Evolutionary conservation across 2,888 invertebrate species (phyloP).

Genomic region (Branchipolynoe longqiensis): DNA sequence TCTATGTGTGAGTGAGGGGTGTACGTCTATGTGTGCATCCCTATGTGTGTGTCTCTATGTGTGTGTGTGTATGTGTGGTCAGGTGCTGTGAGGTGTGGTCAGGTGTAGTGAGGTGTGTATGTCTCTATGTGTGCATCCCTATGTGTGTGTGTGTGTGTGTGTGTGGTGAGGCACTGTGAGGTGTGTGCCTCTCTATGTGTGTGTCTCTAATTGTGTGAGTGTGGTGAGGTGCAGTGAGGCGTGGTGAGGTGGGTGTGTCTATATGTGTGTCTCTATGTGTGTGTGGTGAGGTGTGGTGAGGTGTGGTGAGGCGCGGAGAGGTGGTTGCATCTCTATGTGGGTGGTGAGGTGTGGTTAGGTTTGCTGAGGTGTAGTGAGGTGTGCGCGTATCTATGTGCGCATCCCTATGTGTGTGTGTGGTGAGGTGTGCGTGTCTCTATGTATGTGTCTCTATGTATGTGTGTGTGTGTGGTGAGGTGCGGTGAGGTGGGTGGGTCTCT

Average conservation of each 20-base stretch:
- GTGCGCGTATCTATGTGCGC: too few species aligned
- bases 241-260: slow-evolving; percentile 1
- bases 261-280: slow-evolving; percentile 8
- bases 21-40: neutral
- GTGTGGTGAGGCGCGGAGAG: neutral
- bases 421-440: too few species aligned
- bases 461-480: too few species aligned
- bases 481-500: too few species aligned
- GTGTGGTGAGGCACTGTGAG: neutral
- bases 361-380: neutral
- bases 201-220: too few species aligned
- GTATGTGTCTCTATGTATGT: too few species aligned
- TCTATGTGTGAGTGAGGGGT: neutral
- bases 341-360: neutral
- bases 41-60: neutral
- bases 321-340: neutral
- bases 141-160: neutral
- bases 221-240: neutral
- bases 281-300: neutral
- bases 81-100: neutral
- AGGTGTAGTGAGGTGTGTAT: neutral
- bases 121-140: too few species aligned
- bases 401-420: neutral
- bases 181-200: too few species aligned
- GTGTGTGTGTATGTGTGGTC: neutral